A percentile compares a stretch with the other conserved stretches of the same genome.
These are phyloP conservation scores for Pollachius pollachius DNA, from an alignment of 2,113 vertebrate genomes.

Conservation along the genomic window DNA sequence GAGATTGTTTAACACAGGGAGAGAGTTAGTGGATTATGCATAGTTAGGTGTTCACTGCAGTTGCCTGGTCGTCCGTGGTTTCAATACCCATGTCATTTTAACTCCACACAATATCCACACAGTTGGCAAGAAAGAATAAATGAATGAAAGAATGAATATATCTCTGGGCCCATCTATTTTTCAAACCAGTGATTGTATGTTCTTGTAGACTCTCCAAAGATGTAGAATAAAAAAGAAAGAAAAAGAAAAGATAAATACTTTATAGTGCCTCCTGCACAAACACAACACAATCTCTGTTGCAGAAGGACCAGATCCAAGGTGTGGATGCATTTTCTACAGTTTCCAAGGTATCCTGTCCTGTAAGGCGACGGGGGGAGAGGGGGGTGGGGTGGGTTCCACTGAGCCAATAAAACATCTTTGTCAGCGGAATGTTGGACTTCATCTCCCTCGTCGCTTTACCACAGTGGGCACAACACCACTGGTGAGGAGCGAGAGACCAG, in stretches of 20 bases:
- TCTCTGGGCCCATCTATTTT: slow-evolving; percentile 22
- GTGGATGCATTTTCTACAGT: slow-evolving; percentile 37
- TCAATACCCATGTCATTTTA: slow-evolving; percentile 48
- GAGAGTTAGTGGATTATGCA: slow-evolving; percentile 31
- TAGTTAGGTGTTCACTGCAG: slow-evolving; percentile 26
- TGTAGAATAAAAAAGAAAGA: slow-evolving; percentile 14
- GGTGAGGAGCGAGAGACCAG: too few relatives aligned
- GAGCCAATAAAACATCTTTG: slow-evolving; percentile 57
- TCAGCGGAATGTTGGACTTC: slow-evolving; percentile 30
- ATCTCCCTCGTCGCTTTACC: too few relatives aligned
- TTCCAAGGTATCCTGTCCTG: slow-evolving; percentile 64
- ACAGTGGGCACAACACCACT: too few relatives aligned
- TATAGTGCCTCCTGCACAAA: slow-evolving; percentile 49
- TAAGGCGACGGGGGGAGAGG: background rate
- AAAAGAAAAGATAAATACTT: slow-evolving; percentile 11
- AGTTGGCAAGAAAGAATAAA: too few relatives aligned
- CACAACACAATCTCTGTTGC: slow-evolving; percentile 42
- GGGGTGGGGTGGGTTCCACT: slow-evolving; percentile 11
- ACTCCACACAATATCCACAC: slow-evolving; percentile 45
- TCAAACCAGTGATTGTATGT: slow-evolving; percentile 27
- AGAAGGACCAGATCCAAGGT: slow-evolving; percentile 45
- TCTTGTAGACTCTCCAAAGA: slow-evolving; percentile 44
- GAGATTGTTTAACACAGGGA: slow-evolving; percentile 30
- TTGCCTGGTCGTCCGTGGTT: slow-evolving; percentile 55
- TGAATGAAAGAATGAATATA: slow-evolving; percentile 54